Base-by-base conservation (phyloP, 2,888 invertebrate genomes). In the Augiades crinisus region DNA sequence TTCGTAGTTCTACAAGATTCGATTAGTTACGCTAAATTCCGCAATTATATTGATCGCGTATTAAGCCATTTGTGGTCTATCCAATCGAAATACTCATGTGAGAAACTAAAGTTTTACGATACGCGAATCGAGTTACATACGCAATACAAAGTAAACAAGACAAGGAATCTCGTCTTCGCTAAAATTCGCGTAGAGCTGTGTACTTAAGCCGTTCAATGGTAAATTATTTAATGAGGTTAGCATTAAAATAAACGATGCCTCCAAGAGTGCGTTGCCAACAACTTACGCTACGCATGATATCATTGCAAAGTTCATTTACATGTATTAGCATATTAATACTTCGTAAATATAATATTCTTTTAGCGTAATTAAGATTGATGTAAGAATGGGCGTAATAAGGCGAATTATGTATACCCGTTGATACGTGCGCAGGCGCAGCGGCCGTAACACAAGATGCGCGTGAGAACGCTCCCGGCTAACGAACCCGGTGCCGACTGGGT, bases 401-500 rank as follows among this genome's bases (percentile, higher is more conserved):
- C 19, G n/a, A n/a, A n/a, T n/a, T n/a, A n/a, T n/a, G n/a, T n/a
- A n/a, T n/a, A n/a, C n/a, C n/a, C n/a, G n/a, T n/a, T n/a, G n/a
- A n/a, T 10, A 19, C 3, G 1, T 38, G 41, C 27, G 41, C 41
- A 16, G 27, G 41, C 41, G 41, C 41, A 41, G 16, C 10, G 12
- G 6, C 14, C 17, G 27, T 19, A 47, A 30, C 21, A 41, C 75
- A 72, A 75, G 75, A 74, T 72, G 74, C 73, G 72, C 72, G 78
- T 74, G 75, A 72, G 78, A 73, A 73, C 68, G 61, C 57, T 64
- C 65, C 66, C 74, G 83, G 83, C 68, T 81, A 84, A 76, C 78
- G 83, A 83, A 81, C 84, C 63, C 78, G 59, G 49, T 54, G 64
- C 61, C 55, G 60, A 56, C 54, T 54, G 53, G 64, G 74, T 78